phyloP scores from a whole-genome alignment of 2,888 invertebrate species.

The Apotomis turbidana region DNA sequence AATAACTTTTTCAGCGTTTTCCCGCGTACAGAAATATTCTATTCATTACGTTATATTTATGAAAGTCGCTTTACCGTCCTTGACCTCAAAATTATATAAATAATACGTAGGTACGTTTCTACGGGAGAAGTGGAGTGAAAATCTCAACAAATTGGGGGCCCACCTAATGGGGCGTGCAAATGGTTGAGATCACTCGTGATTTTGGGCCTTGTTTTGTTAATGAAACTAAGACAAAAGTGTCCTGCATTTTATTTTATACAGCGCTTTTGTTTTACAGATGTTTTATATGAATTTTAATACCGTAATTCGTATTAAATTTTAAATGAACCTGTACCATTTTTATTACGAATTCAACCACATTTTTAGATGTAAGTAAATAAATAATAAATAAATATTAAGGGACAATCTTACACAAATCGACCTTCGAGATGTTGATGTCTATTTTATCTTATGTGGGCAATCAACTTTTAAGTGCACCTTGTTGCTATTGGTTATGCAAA shows the following conservation, averaged over 20 bases:
- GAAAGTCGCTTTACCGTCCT: conserved; percentile 48
- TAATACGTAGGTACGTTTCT: conserved; percentile 46
- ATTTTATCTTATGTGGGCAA: too few species aligned
- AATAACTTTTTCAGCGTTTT: conserved; percentile 5
- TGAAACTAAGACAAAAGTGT: conserved; percentile 37
- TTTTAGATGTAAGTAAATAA: too few species aligned
- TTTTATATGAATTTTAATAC: neutral
- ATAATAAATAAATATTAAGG: too few species aligned
- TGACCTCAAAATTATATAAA: conserved; percentile 54
- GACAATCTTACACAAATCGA: too few species aligned
- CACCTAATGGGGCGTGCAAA: conserved; percentile 66
- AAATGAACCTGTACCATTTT: too few species aligned
- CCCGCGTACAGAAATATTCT: neutral
- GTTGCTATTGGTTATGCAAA: too few species aligned
- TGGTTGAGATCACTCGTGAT: conserved; percentile 51
- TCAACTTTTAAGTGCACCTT: too few species aligned
- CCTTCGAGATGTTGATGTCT: too few species aligned
- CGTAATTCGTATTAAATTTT: too few species aligned
- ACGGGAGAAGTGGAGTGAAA: conserved; percentile 50
- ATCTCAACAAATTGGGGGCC: conserved; percentile 63
- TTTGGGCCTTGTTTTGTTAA: conserved; percentile 45
- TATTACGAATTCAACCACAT: too few species aligned
- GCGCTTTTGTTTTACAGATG: neutral
- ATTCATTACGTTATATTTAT: conserved; percentile 1
- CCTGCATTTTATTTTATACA: conserved; percentile 6